phyloP scores from a whole-genome alignment of 2,113 vertebrate genomes.

The Petaurus breviceps region DNA sequence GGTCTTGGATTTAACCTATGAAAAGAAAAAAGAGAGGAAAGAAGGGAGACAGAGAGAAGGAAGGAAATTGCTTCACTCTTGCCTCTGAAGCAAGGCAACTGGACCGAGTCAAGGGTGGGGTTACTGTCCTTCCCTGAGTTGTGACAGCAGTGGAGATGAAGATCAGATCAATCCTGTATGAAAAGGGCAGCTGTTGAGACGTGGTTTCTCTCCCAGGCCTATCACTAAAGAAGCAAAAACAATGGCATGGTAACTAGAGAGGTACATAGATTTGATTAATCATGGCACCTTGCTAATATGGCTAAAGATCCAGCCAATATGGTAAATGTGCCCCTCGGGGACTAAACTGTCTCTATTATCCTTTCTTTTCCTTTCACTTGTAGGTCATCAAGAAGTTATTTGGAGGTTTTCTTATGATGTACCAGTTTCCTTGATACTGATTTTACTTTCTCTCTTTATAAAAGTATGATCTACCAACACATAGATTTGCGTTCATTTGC shows the following conservation, averaged over 20 bases:
- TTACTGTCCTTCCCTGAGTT: neutral
- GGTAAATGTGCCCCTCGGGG: neutral
- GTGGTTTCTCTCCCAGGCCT: neutral
- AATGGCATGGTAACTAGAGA: neutral
- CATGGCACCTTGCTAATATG: neutral
- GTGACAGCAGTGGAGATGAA: neutral
- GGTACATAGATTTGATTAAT: neutral
- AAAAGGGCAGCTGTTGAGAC: neutral
- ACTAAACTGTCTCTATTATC: neutral
- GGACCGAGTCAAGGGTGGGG: neutral
- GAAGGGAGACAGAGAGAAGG: neutral
- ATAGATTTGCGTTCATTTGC: neutral
- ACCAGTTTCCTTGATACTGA: neutral
- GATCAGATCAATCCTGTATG: neutral
- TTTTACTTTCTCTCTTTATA: neutral
- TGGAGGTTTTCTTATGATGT: neutral
- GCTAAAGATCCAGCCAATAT: no score
- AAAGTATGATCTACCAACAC: neutral
- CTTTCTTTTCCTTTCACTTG: neutral
- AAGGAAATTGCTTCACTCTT: neutral
- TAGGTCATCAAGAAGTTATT: neutral
- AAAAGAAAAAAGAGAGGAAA: neutral
- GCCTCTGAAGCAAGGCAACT: neutral
- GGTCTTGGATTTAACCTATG: neutral
- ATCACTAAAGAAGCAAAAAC: neutral